These are phyloP conservation scores for Elgaria multicarinata DNA, from an alignment of 2,113 vertebrate genomes.

Conservation along the genomic window DNA sequence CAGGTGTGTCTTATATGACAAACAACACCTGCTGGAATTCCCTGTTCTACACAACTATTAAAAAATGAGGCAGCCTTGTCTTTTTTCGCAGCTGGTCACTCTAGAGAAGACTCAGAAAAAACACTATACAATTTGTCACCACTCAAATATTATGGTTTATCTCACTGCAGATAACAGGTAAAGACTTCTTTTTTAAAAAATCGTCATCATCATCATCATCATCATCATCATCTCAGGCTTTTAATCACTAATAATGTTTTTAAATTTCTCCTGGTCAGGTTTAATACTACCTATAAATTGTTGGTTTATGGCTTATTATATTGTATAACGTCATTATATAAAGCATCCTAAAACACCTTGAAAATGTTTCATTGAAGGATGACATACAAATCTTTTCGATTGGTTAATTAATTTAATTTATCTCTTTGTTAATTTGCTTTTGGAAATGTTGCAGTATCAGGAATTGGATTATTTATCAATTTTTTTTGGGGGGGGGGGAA, in stretches of 20 bases:
- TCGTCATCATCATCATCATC: too few species aligned
- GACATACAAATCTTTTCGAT: background rate
- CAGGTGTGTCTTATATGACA: too few species aligned
- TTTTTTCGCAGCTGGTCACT: too few species aligned
- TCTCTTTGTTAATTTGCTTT: background rate
- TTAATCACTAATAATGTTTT: background rate
- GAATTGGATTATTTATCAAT: background rate
- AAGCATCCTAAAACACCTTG: background rate
- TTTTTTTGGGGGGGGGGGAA: background rate
- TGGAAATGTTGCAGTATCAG: background rate
- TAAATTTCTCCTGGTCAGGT: background rate
- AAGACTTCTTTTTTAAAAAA: background rate
- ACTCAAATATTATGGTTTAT: background rate
- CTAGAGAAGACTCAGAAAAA: background rate
- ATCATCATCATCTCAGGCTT: background rate
- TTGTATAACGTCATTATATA: background rate
- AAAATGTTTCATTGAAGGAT: background rate
- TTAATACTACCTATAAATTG: background rate
- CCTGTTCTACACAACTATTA: background rate
- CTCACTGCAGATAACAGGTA: background rate
- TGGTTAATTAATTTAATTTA: background rate
- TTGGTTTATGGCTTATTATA: background rate
- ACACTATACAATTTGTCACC: background rate
- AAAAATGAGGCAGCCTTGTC: background rate
- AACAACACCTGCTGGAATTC: too few species aligned